Evolutionary conservation across 2,797 vertebrate genomes (phyloP).

Genomic region (Phalanger gymnotis): DNA sequence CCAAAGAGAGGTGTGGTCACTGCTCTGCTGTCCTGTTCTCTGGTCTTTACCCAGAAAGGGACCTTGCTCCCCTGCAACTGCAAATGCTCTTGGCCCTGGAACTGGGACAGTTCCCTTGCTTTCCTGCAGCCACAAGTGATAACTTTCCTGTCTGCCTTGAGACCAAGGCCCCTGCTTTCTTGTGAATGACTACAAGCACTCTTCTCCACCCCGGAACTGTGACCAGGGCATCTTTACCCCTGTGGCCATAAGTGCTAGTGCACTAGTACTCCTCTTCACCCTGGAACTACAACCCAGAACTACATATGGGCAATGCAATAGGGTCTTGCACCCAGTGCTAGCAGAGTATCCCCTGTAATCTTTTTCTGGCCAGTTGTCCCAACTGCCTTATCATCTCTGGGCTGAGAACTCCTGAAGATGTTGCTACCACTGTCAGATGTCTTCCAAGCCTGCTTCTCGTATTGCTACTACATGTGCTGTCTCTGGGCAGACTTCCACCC

Average conservation of each 20-base stretch:
- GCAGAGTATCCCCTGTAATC: neutral
- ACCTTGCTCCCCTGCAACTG: neutral
- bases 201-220: neutral
- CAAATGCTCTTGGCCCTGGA: neutral
- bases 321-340: neutral
- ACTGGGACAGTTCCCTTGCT: neutral
- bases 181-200: neutral
- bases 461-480: neutral
- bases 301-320: neutral
- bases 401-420: neutral
- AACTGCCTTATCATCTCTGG: neutral
- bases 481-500: neutral
- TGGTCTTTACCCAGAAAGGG: neutral
- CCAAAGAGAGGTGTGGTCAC: neutral
- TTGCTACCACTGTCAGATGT: neutral
- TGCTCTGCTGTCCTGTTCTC: neutral
- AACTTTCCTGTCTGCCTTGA: neutral
- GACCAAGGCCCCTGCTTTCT: neutral
- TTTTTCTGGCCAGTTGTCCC: neutral
- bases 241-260: no score
- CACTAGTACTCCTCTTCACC: neutral
- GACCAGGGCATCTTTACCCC: neutral
- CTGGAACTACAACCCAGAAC: neutral
- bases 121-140: neutral
- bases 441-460: neutral